Percentiles rank a stretch among this genome's conserved stretches.
Evolutionary conservation across 2,797 vertebrate genomes (phyloP).

Genomic region (Babyrousa celebensis): DNA sequence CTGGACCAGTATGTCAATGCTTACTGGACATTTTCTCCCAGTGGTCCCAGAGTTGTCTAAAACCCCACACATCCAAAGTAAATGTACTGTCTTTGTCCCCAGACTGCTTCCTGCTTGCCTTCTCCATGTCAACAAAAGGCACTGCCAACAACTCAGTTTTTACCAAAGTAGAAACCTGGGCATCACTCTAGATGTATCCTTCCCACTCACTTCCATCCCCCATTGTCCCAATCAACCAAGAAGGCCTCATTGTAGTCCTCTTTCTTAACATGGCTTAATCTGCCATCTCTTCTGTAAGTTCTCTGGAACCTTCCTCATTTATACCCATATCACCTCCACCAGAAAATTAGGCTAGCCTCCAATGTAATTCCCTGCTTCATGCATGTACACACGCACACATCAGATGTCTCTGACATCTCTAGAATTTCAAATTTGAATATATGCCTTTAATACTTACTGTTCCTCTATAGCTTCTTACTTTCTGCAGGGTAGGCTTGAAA

Average conservation of each 20-base stretch:
- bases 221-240: not conserved
- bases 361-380: not conserved
- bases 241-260: not conserved
- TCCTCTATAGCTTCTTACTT: not conserved
- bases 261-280: not conserved
- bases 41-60: not conserved
- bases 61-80: not conserved
- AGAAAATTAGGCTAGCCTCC: not conserved
- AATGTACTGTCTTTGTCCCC: not conserved
- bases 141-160: not conserved
- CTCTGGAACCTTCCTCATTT: not conserved
- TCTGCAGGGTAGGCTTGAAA: not conserved
- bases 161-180: not conserved
- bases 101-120: not conserved
- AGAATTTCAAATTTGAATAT: not conserved
- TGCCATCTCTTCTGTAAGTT: not conserved
- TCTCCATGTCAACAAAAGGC: not conserved
- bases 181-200: not conserved
- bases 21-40: not conserved
- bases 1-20: not conserved
- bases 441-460: not conserved
- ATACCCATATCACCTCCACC: not conserved
- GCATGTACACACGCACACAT: accelerated
- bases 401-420: not conserved
- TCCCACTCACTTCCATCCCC: not conserved